Conservation (phyloP, 1,140 invertebrate species). For the Sycobia sp. region DNA sequence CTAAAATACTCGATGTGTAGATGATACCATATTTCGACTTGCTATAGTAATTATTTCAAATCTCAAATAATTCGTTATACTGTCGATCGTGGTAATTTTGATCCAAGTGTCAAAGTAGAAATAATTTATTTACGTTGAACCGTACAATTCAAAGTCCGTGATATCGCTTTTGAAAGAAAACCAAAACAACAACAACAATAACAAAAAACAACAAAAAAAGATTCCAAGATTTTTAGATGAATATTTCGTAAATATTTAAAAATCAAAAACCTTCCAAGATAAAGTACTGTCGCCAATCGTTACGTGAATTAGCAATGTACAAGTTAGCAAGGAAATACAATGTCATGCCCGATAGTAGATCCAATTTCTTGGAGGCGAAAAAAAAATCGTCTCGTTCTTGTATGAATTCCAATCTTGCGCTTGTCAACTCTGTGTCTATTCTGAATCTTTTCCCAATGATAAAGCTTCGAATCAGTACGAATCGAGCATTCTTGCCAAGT, state of each 20-base stretch:
- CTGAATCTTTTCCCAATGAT: constrained; percentile 18
- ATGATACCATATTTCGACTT: constrained; percentile 24
- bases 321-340: constrained; percentile 26
- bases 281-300: constrained; percentile 9
- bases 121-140: constrained; percentile 1
- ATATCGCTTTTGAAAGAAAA: no score
- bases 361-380: constrained; percentile 3
- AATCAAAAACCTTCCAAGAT: constrained; percentile 15
- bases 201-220: not conserved
- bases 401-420: constrained; percentile 25
- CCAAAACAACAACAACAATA: not conserved
- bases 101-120: constrained; percentile 10
- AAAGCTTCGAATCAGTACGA: constrained; percentile 22
- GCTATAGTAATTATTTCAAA: constrained; percentile 32
- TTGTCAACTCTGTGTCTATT: constrained; percentile 33
- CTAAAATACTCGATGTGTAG: constrained; percentile 31
- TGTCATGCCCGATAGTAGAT: constrained; percentile 10
- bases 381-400: not conserved
- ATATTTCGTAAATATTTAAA: constrained; percentile 10
- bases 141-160: no score
- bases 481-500: constrained; percentile 15
- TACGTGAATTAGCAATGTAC: constrained; percentile 28
- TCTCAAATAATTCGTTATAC: constrained; percentile 10
- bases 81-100: constrained; percentile 4
- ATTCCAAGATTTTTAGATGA: constrained; percentile 23